Conservation (phyloP, 2,113 vertebrate genomes). For the Sialia sialis region DNA sequence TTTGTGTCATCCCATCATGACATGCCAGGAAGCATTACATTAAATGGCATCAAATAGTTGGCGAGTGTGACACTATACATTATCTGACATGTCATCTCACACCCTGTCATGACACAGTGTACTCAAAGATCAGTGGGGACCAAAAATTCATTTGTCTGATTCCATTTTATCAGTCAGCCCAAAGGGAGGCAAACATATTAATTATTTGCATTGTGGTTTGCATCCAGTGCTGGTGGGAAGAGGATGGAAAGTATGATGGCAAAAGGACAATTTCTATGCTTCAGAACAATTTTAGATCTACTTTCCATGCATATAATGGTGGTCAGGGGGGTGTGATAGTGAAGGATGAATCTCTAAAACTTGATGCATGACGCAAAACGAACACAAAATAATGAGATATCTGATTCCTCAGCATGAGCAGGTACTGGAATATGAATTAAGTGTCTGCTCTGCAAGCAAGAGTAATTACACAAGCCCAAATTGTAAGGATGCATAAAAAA, state of each 20-base stretch:
- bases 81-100: constrained; percentile 57
- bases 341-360: neutral
- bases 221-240: neutral
- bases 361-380: neutral
- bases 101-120: constrained; percentile 51
- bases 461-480: neutral
- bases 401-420: neutral
- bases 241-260: neutral
- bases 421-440: neutral
- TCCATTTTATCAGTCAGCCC: constrained; percentile 48
- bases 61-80: constrained; percentile 35
- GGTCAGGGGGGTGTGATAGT: neutral
- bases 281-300: neutral
- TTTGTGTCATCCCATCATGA: constrained; percentile 46
- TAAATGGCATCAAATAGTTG: constrained; percentile 52
- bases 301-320: rapidly evolving
- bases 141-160: constrained; percentile 52
- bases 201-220: constrained; percentile 1
- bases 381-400: neutral
- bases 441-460: neutral
- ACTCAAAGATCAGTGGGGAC: constrained; percentile 32
- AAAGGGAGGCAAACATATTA: neutral
- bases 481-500: neutral
- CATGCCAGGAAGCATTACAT: constrained; percentile 51
- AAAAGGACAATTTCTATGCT: neutral